These are phyloP conservation scores for Calameuta filiformis DNA, from an alignment of 2,888 invertebrate genomes.

Conservation along the genomic window DNA sequence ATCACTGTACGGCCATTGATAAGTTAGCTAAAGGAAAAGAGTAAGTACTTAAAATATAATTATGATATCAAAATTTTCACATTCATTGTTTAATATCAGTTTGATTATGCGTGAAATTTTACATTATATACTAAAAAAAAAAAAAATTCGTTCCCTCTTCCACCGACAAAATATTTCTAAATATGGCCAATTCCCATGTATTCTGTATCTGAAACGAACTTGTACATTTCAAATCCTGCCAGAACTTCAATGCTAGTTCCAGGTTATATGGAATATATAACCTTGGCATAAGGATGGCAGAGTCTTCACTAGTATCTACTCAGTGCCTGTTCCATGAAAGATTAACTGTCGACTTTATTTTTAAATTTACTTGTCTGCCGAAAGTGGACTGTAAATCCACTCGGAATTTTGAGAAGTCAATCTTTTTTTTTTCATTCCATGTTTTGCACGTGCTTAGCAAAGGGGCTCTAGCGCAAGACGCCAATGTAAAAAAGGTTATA, in stretches of 20 bases:
- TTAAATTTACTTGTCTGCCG: neutral
- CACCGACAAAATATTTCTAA: too few species aligned
- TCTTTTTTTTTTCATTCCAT: neutral
- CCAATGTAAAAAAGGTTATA: constrained; percentile 67
- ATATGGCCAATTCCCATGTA: too few species aligned
- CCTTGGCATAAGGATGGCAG: too few species aligned
- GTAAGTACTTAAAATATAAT: constrained; percentile 48
- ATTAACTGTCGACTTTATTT: neutral
- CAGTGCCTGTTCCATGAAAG: neutral
- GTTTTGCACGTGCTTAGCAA: constrained; percentile 47
- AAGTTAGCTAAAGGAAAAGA: constrained; percentile 72
- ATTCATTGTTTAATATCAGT: too few species aligned
- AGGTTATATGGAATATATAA: too few species aligned
- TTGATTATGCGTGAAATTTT: too few species aligned
- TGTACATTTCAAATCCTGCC: too few species aligned
- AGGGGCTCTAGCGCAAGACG: constrained; percentile 59
- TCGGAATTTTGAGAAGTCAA: neutral
- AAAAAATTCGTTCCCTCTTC: neutral
- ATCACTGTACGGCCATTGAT: constrained; percentile 70
- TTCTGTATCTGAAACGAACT: neutral
- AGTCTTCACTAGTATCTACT: too few species aligned
- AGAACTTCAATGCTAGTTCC: too few species aligned
- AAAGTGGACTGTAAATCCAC: neutral
- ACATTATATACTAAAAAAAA: neutral
- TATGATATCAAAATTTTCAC: neutral